These are phyloP conservation scores for Spilogale gracilis DNA, from an alignment of 2,113 vertebrate genomes.

Conservation along the genomic window DNA sequence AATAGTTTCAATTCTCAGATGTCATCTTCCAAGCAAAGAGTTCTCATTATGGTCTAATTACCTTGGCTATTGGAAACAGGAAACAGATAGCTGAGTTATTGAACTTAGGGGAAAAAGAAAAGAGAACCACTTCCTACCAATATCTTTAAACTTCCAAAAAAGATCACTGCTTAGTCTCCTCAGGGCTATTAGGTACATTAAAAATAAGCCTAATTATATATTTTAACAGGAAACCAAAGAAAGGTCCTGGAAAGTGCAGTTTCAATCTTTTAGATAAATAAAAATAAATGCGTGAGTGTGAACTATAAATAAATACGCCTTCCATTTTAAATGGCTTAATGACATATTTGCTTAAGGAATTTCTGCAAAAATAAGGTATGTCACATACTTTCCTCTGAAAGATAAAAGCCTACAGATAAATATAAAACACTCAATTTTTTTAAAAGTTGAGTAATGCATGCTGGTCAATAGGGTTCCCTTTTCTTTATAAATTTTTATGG, in stretches of 20 bases:
- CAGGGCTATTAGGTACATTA: not conserved
- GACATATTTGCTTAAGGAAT: conserved; percentile 82
- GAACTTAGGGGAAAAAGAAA: conserved; percentile 32
- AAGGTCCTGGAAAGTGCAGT: not conserved
- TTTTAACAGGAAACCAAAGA: conserved; percentile 55
- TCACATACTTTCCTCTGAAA: conserved; percentile 72
- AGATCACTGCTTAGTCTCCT: not conserved
- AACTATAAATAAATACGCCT: conserved; percentile 26
- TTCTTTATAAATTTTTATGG: conserved; percentile 57
- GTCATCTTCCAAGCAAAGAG: conserved; percentile 27
- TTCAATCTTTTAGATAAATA: conserved; percentile 52
- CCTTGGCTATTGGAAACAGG: conserved; percentile 62
- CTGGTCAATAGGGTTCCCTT: conserved; percentile 69
- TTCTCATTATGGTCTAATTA: conserved; percentile 73
- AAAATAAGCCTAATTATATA: conserved; percentile 54
- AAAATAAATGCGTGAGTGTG: conserved; percentile 24
- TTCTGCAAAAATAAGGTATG: conserved; percentile 72
- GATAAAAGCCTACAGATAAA: conserved; percentile 72
- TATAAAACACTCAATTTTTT: conserved; percentile 19
- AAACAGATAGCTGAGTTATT: conserved; percentile 68
- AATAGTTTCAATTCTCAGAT: conserved; percentile 64
- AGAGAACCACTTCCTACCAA: conserved; percentile 27
- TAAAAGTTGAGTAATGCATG: conserved; percentile 62
- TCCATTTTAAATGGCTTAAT: conserved; percentile 72
- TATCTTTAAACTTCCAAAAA: conserved; percentile 48